A percentile compares a stretch with the other conserved stretches of the same genome.
phyloP scores from a whole-genome alignment of 2,888 invertebrate genomes.

The Leucania comma region DNA sequence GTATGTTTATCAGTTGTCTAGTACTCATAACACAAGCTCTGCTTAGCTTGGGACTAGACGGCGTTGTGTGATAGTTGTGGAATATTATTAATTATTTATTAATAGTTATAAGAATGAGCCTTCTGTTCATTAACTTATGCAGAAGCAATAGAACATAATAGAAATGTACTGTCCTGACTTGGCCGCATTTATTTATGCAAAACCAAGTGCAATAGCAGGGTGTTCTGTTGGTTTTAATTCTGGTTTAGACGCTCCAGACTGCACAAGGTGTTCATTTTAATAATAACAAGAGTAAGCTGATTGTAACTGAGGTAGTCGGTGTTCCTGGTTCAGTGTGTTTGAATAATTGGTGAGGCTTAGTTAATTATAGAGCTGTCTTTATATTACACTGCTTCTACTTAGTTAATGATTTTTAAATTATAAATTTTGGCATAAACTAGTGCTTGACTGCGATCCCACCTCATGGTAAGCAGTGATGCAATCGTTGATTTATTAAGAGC shows the following conservation, averaged over 20 bases:
- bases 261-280: conserved; percentile 37
- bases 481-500: too few relatives aligned
- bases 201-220: conserved; percentile 29
- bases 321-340: conserved; percentile 5
- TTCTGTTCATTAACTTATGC: conserved; percentile 7
- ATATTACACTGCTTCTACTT: too few relatives aligned
- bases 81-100: too few relatives aligned
- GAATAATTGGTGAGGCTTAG: conserved; percentile 31
- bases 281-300: conserved; percentile 38
- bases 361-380: conserved; percentile 22
- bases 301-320: conserved; percentile 24
- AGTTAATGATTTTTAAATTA: too few relatives aligned
- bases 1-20: too few relatives aligned
- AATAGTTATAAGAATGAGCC: not conserved
- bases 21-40: too few relatives aligned
- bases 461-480: too few relatives aligned
- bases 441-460: too few relatives aligned
- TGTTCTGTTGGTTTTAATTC: conserved; percentile 23
- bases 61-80: too few relatives aligned
- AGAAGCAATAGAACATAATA: conserved; percentile 29
- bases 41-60: too few relatives aligned
- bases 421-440: too few relatives aligned
- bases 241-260: not conserved
- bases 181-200: conserved; percentile 38
- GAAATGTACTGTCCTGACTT: conserved; percentile 37